Base-by-base conservation (phyloP, 2,797 vertebrate genomes). In the Crenuchus spilurus region DNA sequence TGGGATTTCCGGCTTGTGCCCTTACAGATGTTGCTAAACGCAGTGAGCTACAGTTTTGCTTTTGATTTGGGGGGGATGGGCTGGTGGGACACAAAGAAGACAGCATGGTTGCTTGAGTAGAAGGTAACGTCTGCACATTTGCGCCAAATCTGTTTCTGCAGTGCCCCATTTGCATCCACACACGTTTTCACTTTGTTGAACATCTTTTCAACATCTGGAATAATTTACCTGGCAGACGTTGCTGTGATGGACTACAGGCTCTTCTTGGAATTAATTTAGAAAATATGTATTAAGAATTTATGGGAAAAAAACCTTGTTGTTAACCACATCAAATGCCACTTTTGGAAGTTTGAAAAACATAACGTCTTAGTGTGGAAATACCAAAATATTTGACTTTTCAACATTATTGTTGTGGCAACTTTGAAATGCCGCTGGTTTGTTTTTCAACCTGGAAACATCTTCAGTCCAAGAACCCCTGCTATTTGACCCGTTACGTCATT, bases 1-100 rank as follows among this genome's bases (percentile, higher is more conserved):
- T 46, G 5, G 22, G 61, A 16, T 77, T 72, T 68, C 75, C 63
- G 70, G 69, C 68, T 41, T 67, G n/a, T 52, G 46, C 18, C 42
- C 37, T 28, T 72, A 58, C 75, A 77, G 63, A 68, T 72, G 70
- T 60, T 55, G 22, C 26, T 60, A 58, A 22, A 22, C 16, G 30
- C 60, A 71, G 37, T 57, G 16, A 37, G 41, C 46, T 35, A 39
- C 44, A 71, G 69, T 58, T 68, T 55, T 52, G 65, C 35, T 60
- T 41, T 31, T 70, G 66, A 22, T 52, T 24, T 31, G 31, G 20
- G 67, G 60, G 74, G 60, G 74, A 71, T 49, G 60, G 60, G 74
- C 30, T 57, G 52, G 22, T 70, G 16, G 10, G 60, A 61, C 66
- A 70, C 57, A 63, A 63, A 75, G 52, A 58, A 54, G 22, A 35